These are phyloP conservation scores for Leucoraja erinaceus DNA, from an alignment of 2,113 vertebrate species.

Conservation along the genomic window DNA sequence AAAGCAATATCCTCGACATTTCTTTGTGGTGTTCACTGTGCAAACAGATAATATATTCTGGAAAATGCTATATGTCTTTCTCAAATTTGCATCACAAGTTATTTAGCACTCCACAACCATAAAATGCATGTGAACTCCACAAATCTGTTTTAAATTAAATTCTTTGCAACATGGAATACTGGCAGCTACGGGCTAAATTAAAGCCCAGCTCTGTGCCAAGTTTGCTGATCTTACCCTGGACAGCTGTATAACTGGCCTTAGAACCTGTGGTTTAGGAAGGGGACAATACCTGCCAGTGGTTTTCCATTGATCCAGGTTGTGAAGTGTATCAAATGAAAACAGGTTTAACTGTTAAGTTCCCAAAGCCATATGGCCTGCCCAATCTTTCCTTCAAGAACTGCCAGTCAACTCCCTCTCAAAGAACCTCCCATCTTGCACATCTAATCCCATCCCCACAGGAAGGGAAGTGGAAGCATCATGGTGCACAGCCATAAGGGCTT, in stretches of 20 bases:
- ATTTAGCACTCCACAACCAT: not conserved
- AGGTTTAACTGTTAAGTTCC: not conserved
- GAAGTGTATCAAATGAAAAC: not conserved
- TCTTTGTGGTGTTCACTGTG: not conserved
- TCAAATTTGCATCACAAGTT: not conserved
- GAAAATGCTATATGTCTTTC: not conserved
- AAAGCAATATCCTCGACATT: not conserved
- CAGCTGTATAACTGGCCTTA: not conserved
- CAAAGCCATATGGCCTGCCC: not conserved
- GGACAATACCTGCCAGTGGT: too few species aligned
- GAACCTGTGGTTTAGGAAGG: not conserved
- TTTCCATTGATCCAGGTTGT: not conserved
- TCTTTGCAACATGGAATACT: not conserved
- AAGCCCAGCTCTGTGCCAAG: not conserved
- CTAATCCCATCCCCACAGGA: too few species aligned
- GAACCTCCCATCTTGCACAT: too few species aligned
- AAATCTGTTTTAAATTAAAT: slow-evolving; percentile 31
- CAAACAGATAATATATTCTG: not conserved
- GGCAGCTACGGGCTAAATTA: not conserved
- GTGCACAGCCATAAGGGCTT: too few species aligned
- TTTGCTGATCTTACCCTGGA: not conserved
- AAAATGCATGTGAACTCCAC: not conserved
- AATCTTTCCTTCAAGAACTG: not conserved
- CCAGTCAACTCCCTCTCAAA: too few species aligned
- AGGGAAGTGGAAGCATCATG: too few species aligned